Evolutionary conservation across 1,140 invertebrate genomes (phyloP), one percentile per base, ranked within the genome.

Genomic region (Drosophila ambigua): DNA sequence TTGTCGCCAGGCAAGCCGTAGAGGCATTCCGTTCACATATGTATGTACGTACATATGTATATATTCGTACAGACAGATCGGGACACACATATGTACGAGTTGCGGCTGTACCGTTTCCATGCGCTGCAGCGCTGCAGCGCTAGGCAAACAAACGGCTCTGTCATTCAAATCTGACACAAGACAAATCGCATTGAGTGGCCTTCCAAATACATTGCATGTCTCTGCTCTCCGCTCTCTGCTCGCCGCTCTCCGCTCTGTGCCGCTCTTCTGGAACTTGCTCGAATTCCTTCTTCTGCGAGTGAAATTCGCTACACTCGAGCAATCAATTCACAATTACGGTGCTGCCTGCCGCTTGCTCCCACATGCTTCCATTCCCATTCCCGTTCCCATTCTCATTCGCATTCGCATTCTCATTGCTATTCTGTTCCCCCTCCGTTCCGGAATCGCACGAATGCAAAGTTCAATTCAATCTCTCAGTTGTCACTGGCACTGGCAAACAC

Each of bases 401-500:
- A 43, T 24, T 24, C 20, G 8, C 52, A 57, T 44, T 6, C 23
- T 6, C 8, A 9, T 9, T 20, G 31, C 13, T 23, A 20, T 16
- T 41, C 55, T 57, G 49, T 39, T 57, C 44, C 5, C 9, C 11
- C 28, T 59, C 54, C 46, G 43, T 43, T 53, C 48, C 23, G 48
- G 39, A 60, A 60, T 53, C 76, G 65, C 63, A 52, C 59, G 69
- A 71, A 78, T 68, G 82, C 78, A 78, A 88, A 79, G 67, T 88
- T 88, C 83, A 77, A 88, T 88, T 88, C 83, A 88, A 88, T 88
- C 83, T 88, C 74, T 88, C 79, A 74, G 84, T 83, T 88, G 83
- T 88, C 83, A 88, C 51, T 73, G 83, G 60, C 75, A 88, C 51
- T 73, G 83, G 60, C 75, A 88, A 76, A 85, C 79, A 87, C 83